phyloP scores from a whole-genome alignment of 1,140 invertebrate species.

The Drosophila saltans region DNA sequence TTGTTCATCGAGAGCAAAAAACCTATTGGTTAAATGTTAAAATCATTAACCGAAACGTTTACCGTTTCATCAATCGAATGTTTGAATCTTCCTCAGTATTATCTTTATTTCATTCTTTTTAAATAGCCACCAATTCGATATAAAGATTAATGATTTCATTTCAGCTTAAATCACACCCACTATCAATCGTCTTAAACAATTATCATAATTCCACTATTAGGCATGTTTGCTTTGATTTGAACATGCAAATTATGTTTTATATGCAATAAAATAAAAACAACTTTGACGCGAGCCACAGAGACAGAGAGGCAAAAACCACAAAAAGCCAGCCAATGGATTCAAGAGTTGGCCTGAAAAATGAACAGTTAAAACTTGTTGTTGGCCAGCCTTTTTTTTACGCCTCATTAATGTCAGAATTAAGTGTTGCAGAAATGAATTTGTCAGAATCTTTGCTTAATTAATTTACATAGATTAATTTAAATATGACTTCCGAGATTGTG shows the following conservation, averaged over 20 bases:
- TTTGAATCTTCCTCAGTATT: no score
- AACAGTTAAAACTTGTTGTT: conserved; percentile 62
- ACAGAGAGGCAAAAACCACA: conserved; percentile 6
- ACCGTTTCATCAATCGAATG: no score
- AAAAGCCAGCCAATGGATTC: neutral
- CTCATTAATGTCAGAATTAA: conserved; percentile 63
- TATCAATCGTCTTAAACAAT: conserved; percentile 6
- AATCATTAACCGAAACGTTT: neutral
- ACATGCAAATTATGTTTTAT: conserved; percentile 16
- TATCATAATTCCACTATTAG: conserved; percentile 13
- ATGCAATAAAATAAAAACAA: neutral
- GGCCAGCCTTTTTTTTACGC: conserved; percentile 59
- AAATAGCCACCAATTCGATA: neutral
- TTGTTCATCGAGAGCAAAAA: neutral
- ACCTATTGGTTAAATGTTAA: neutral
- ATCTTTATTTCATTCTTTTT: neutral
- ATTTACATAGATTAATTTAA: conserved; percentile 32
- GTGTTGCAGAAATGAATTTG: conserved; percentile 32
- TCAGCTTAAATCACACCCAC: neutral
- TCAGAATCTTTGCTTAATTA: conserved; percentile 46
- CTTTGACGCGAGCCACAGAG: conserved; percentile 1
- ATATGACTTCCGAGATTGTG: neutral
- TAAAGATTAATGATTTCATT: neutral
- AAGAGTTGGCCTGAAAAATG: conserved; percentile 30
- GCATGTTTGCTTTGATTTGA: conserved; percentile 3